These are phyloP conservation scores for Yponomeuta malinellus DNA, from an alignment of 2,888 invertebrate species.

Conservation along the genomic window DNA sequence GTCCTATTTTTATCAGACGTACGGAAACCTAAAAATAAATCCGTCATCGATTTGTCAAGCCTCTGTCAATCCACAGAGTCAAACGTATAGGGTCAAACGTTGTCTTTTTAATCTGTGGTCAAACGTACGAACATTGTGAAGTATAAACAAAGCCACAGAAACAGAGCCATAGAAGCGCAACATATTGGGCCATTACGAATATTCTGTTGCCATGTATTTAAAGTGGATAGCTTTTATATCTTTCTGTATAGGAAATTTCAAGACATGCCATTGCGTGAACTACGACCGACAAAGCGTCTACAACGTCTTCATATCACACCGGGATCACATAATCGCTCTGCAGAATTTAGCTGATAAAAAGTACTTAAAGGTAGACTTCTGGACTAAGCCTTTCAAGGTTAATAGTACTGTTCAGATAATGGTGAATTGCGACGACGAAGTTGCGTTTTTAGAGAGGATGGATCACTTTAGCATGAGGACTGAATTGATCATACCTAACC, in stretches of 20 bases:
- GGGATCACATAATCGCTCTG: constrained; percentile 46
- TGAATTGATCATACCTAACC: constrained; percentile 29
- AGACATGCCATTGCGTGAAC: constrained; percentile 30
- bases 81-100: no score
- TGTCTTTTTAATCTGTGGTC: no score
- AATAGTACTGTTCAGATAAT: constrained; percentile 42
- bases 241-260: constrained; percentile 33
- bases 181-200: neutral
- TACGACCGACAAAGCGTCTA: constrained; percentile 44
- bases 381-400: constrained; percentile 45
- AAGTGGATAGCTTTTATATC: constrained; percentile 32
- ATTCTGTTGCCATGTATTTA: constrained; percentile 31
- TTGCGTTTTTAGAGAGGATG: constrained; percentile 40
- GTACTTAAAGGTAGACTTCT: constrained; percentile 47
- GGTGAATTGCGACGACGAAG: constrained; percentile 36
- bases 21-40: no score
- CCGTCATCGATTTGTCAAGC: no score
- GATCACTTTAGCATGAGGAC: constrained; percentile 37
- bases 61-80: no score
- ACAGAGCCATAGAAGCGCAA: neutral
- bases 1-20: no score
- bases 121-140: neutral
- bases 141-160: neutral
- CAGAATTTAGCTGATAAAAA: constrained; percentile 37
- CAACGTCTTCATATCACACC: constrained; percentile 30